Percentiles rank a stretch among this genome's conserved stretches.
These are phyloP conservation scores for Paratrypauchen microcephalus DNA, from an alignment of 2,797 vertebrate species.

Conservation along the genomic window DNA sequence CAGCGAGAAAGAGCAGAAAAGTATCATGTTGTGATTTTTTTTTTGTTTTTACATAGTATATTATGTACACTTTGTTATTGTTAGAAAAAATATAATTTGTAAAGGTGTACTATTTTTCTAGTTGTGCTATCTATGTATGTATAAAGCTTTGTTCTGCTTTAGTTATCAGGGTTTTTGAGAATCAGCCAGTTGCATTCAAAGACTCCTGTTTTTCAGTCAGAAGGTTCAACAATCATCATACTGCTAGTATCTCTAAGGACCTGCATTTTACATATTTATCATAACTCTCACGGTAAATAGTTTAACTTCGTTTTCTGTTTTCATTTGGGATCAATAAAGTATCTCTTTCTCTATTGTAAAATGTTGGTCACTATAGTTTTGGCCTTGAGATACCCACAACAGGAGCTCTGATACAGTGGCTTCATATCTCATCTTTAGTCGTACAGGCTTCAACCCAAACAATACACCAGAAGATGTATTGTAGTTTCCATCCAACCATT, in stretches of 20 bases:
- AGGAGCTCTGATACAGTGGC: conserved; percentile 45
- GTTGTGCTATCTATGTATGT: conserved; percentile 12
- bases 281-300: background rate
- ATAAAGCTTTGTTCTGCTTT: conserved; percentile 52
- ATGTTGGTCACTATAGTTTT: conserved; percentile 17
- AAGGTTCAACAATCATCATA: conserved; percentile 54
- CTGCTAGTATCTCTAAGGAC: conserved; percentile 38
- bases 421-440: conserved; percentile 55
- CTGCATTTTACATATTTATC: background rate
- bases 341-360: too few relatives aligned
- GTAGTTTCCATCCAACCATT: background rate
- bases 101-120: conserved; percentile 10
- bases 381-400: conserved; percentile 43
- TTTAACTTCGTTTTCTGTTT: background rate
- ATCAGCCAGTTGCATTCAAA: conserved; percentile 44
- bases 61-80: conserved; percentile 36
- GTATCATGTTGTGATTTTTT: conserved; percentile 9
- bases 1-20: conserved; percentile 3
- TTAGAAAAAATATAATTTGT: conserved; percentile 21
- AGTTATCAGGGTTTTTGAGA: conserved; percentile 25
- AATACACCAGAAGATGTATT: conserved; percentile 8
- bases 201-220: conserved; percentile 59
- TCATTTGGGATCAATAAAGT: too few relatives aligned
- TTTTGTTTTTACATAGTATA: conserved; percentile 38
- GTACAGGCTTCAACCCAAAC: conserved; percentile 3